Evolutionary conservation across 35 echinoderm and acorn worm species (phyloP).

Genomic region (Lytechinus pictus): DNA sequence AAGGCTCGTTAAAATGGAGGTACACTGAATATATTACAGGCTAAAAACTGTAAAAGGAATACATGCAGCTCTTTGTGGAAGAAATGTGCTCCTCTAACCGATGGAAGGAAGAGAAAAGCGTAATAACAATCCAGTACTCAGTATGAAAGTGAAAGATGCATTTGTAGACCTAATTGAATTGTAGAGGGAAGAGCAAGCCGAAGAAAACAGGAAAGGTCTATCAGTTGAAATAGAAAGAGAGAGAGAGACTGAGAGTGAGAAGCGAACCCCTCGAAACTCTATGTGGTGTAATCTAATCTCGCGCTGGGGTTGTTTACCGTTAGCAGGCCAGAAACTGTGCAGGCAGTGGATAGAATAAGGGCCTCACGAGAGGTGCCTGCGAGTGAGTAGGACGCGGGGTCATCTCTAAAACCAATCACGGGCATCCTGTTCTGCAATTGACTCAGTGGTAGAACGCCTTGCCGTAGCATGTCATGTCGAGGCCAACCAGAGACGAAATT

Average conservation of each 20-base stretch:
- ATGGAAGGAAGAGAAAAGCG: too few species aligned
- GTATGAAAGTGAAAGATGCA: background rate
- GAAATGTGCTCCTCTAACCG: too few species aligned
- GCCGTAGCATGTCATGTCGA: slow-evolving; percentile 1
- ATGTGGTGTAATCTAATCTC: slow-evolving; percentile 31
- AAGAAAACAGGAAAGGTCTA: background rate
- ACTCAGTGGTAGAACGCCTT: background rate
- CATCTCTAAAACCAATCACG: slow-evolving; percentile 21
- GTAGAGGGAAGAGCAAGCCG: background rate
- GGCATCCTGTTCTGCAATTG: slow-evolving; percentile 21
- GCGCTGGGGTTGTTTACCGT: slow-evolving; percentile 21
- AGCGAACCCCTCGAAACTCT: background rate
- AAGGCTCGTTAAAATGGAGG: too few species aligned
- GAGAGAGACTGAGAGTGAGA: slow-evolving; percentile 6
- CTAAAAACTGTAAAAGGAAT: too few species aligned
- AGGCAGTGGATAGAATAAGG: background rate
- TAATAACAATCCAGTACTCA: too few species aligned
- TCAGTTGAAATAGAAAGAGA: background rate
- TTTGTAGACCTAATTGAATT: background rate
- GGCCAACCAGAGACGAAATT: background rate
- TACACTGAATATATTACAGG: too few species aligned
- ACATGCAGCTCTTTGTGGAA: too few species aligned
- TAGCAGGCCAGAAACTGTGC: background rate
- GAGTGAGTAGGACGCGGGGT: background rate
- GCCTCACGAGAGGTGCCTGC: background rate